phyloP scores from a whole-genome alignment of 2,797 vertebrate genomes.

The Chaunax sp. region DNA sequence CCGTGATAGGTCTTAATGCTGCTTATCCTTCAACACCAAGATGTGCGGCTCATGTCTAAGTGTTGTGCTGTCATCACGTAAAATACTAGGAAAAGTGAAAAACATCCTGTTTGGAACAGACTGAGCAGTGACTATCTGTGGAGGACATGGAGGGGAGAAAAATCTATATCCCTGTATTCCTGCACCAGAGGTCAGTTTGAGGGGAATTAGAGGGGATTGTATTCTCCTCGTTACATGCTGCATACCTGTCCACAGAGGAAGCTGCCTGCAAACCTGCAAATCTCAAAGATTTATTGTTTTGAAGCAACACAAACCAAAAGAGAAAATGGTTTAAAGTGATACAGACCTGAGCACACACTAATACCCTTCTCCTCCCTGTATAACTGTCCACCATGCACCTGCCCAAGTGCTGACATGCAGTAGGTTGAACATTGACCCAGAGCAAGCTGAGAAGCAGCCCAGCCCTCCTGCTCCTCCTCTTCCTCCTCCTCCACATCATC shows the following conservation, averaged over 20 bases:
- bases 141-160: background rate
- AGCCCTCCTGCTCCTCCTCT: slow-evolving; percentile 29
- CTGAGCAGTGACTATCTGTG: slow-evolving; percentile 27
- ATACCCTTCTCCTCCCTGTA: slow-evolving; percentile 9
- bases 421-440: slow-evolving; percentile 58
- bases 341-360: slow-evolving; percentile 9
- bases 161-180: slow-evolving; percentile 22
- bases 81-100: slow-evolving; percentile 42
- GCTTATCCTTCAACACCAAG: slow-evolving; percentile 51
- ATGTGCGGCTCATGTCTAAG: slow-evolving; percentile 34
- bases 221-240: slow-evolving; percentile 25
- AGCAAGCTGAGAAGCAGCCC: slow-evolving; percentile 59
- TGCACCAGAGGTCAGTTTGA: slow-evolving; percentile 61
- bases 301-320: background rate
- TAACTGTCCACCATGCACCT: slow-evolving; percentile 55
- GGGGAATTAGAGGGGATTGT: slow-evolving; percentile 37
- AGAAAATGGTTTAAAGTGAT: background rate
- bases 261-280: slow-evolving; percentile 28
- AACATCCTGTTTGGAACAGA: slow-evolving; percentile 18
- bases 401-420: slow-evolving; percentile 58
- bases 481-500: slow-evolving; percentile 58
- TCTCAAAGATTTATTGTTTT: slow-evolving; percentile 22
- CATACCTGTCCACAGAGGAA: slow-evolving; percentile 43
- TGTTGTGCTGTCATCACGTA: slow-evolving; percentile 26
- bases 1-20: slow-evolving; percentile 55